These are phyloP conservation scores for Acleris cristana DNA, from an alignment of 2,888 invertebrate genomes.

Conservation along the genomic window DNA sequence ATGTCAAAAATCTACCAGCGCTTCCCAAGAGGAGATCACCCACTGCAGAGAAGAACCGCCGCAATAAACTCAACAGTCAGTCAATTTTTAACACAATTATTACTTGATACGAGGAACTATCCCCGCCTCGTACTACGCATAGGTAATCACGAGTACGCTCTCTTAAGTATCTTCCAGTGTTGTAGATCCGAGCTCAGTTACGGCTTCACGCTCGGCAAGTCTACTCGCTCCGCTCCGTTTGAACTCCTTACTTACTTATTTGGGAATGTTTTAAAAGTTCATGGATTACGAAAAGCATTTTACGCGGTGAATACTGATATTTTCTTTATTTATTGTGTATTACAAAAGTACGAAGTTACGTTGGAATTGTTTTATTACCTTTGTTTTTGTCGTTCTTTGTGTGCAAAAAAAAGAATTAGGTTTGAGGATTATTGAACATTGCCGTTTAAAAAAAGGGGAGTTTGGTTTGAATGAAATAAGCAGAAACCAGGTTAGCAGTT, in stretches of 20 bases:
- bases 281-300: slow-evolving; percentile 61
- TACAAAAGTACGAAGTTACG: slow-evolving; percentile 20
- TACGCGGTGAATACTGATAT: slow-evolving; percentile 52
- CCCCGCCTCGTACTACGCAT: too few species aligned
- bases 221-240: slow-evolving; percentile 66
- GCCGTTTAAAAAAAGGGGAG: too few species aligned
- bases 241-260: slow-evolving; percentile 67
- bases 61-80: too few species aligned
- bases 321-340: slow-evolving; percentile 37
- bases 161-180: slow-evolving; percentile 41
- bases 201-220: slow-evolving; percentile 69
- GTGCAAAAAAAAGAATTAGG: slow-evolving; percentile 9
- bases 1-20: too few species aligned
- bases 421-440: background rate
- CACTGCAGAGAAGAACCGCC: too few species aligned
- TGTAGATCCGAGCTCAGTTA: slow-evolving; percentile 56
- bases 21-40: too few species aligned
- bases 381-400: slow-evolving; percentile 24
- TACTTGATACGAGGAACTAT: too few species aligned
- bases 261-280: slow-evolving; percentile 69
- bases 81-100: too few species aligned
- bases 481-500: too few species aligned
- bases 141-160: background rate
- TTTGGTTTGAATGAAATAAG: too few species aligned
- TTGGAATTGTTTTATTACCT: slow-evolving; percentile 30